A percentile compares a stretch with the other conserved stretches of the same genome.
These are phyloP conservation scores for Sinodicranocentrus sp. DNA, from an alignment of 2,888 invertebrate genomes.

Conservation along the genomic window DNA sequence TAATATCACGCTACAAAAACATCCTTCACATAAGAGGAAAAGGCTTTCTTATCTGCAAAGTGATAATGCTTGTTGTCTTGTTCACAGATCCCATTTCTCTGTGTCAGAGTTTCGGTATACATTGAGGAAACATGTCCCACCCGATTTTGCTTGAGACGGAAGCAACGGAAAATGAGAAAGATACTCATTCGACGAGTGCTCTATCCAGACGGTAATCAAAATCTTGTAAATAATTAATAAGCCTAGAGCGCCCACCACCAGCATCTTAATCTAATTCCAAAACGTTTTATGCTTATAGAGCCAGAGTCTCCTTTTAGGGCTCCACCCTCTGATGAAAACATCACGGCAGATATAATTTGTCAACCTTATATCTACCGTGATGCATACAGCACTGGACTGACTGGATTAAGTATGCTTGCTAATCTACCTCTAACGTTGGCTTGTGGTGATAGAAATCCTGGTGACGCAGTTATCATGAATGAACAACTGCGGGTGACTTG, in stretches of 20 bases:
- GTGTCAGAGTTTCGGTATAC: conserved; percentile 49
- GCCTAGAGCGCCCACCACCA: not conserved
- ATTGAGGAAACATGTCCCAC: conserved; percentile 60
- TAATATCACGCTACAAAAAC: too few species aligned
- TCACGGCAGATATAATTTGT: conserved; percentile 66
- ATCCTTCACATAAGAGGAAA: too few species aligned
- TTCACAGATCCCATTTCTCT: conserved; percentile 44
- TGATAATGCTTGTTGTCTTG: too few species aligned
- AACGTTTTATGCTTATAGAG: conserved; percentile 5
- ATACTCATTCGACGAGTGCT: conserved; percentile 39
- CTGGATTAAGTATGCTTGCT: conserved; percentile 63
- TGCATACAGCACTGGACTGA: conserved; percentile 71
- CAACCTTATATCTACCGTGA: conserved; percentile 71
- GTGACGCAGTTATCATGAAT: conserved; percentile 45
- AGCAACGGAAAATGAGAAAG: conserved; percentile 46
- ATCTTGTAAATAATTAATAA: not conserved
- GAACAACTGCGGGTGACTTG: conserved; percentile 25
- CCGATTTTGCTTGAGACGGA: conserved; percentile 43
- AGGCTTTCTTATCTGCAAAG: too few species aligned
- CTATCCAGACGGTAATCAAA: conserved; percentile 42
- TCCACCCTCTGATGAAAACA: conserved; percentile 69
- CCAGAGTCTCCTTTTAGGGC: conserved; percentile 26
- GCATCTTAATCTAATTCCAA: not conserved
- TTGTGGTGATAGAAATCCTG: conserved; percentile 44
- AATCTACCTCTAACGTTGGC: conserved; percentile 68